Conservation (phyloP, 2,797 vertebrate species). For the Sternarchorhynchus goeldii region DNA sequence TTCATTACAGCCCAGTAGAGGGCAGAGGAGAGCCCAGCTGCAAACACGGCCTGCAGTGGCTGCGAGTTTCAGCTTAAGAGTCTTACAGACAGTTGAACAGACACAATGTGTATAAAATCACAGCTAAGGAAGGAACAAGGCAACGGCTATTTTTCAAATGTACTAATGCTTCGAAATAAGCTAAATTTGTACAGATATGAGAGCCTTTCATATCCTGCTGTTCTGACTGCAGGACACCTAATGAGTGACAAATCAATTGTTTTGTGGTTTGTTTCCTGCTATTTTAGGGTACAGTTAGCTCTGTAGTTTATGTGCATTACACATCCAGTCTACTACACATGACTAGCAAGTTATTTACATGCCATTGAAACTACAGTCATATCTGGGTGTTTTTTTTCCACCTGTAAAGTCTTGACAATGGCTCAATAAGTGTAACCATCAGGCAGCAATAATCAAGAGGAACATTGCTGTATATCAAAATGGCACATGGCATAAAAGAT, state of each 20-base stretch:
- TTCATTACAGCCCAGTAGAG: constrained; percentile 82
- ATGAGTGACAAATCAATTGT: background rate
- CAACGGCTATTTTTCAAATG: background rate
- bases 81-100: background rate
- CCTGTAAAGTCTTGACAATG: constrained; percentile 68
- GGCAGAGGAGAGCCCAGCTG: constrained; percentile 69
- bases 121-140: background rate
- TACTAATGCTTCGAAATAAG: too few relatives aligned
- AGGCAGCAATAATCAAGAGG: constrained; percentile 67
- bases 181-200: background rate
- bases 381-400: constrained; percentile 67
- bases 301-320: background rate
- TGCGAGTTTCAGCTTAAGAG: constrained; percentile 10
- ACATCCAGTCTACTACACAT: constrained; percentile 35
- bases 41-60: background rate
- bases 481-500: constrained; percentile 69
- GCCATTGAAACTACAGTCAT: constrained; percentile 40
- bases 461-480: constrained; percentile 71
- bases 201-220: background rate
- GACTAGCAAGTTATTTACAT: constrained; percentile 39
- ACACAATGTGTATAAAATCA: background rate
- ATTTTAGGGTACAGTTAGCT: background rate
- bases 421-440: constrained; percentile 65
- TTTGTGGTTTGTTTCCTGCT: constrained; percentile 26
- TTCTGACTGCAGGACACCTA: background rate